phyloP scores from a whole-genome alignment of 2,113 vertebrate genomes.

The Rhinoderma darwinii region DNA sequence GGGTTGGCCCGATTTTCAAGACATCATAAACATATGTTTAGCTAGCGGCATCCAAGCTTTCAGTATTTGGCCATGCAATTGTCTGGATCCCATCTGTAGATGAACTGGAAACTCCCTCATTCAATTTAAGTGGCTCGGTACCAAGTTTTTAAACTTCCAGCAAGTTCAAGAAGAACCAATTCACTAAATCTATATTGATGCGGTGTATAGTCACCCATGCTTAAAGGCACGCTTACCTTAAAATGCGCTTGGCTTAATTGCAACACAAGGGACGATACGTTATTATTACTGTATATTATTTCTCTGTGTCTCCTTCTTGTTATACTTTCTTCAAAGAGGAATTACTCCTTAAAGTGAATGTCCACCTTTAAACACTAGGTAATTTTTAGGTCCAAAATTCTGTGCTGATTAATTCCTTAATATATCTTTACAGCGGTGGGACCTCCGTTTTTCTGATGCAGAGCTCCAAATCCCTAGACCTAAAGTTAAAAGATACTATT shows the following conservation, averaged over 20 bases:
- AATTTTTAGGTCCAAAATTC: not conserved
- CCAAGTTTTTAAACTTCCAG: constrained; percentile 18
- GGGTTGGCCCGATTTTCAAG: constrained; percentile 28
- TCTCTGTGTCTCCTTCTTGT: not conserved
- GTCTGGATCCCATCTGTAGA: constrained; percentile 36
- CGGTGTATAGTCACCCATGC: not conserved
- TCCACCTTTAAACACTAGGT: not conserved
- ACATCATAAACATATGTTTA: constrained; percentile 51
- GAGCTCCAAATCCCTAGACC: not conserved
- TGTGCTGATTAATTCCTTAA: not conserved
- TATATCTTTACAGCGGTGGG: not conserved
- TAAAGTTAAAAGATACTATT: not conserved
- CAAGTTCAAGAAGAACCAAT: not conserved
- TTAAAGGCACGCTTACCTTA: not conserved
- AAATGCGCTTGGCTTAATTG: not conserved
- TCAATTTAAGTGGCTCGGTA: not conserved
- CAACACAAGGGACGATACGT: not conserved
- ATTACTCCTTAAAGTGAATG: not conserved
- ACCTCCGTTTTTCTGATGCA: not conserved
- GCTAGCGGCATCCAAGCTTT: constrained; percentile 42
- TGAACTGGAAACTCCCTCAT: constrained; percentile 17
- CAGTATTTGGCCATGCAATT: constrained; percentile 19
- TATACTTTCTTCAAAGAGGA: not conserved
- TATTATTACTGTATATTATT: not conserved
- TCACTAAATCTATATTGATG: not conserved